Percentiles rank a stretch among this genome's conserved stretches.
These are phyloP conservation scores for Oxyura jamaicensis DNA, from an alignment of 2,113 vertebrate species.

Conservation along the genomic window DNA sequence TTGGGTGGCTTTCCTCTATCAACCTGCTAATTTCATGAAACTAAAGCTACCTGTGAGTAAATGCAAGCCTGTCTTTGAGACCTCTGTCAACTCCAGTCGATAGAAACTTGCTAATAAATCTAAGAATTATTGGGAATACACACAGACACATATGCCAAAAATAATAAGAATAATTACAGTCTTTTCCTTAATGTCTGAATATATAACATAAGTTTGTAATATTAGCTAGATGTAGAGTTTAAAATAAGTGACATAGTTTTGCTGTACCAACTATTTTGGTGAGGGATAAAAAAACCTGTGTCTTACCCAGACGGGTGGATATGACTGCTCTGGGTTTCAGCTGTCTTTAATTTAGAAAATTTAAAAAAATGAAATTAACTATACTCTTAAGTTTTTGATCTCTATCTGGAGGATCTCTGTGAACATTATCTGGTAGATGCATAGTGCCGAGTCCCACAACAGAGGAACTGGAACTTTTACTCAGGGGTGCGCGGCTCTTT, in stretches of 20 bases:
- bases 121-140: background rate
- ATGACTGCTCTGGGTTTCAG: background rate
- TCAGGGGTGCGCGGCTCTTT: constrained; percentile 8
- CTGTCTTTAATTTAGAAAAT: constrained; percentile 18
- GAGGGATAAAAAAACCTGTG: background rate
- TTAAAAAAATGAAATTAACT: background rate
- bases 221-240: background rate
- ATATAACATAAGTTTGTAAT: background rate
- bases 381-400: background rate
- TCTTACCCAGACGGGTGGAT: background rate
- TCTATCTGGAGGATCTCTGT: background rate
- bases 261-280: background rate
- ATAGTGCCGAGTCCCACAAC: background rate
- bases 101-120: background rate
- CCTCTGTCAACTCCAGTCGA: background rate
- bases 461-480: constrained; percentile 37
- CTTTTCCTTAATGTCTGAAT: background rate
- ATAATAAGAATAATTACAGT: no score
- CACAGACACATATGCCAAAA: background rate
- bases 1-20: background rate
- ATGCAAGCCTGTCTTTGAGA: background rate
- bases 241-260: background rate
- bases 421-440: background rate
- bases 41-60: background rate
- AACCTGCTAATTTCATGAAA: background rate